Base-by-base conservation (phyloP, 2,888 invertebrate species). In the Diplazon laetatorius region DNA sequence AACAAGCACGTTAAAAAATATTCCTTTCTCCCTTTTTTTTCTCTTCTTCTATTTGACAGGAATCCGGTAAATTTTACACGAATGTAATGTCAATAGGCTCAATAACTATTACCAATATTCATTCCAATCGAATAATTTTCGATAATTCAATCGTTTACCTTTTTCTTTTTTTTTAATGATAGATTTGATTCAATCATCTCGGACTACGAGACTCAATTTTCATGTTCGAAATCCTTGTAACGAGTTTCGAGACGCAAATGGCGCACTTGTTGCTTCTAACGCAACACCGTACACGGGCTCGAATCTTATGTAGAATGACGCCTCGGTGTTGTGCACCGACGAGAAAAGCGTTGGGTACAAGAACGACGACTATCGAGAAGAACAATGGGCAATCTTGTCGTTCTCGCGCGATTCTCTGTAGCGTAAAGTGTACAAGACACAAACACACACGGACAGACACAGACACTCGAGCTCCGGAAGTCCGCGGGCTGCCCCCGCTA, bases 401-500 rank as follows among this genome's bases (percentile, higher is more conserved):
- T 90, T 90, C 89, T 87, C 90, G 88, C 85, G 86, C 80, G 84
- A 70, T 73, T 78, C 80, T 76, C 71, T 72, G 84, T 87, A 88
- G 85, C 89, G 87, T 88, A 87, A 87, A 87, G 85, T 30, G 20
- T 14, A 52, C 52, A 52, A 30, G 8, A 37, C 20, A 60, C 70
- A 52, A 16, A 76, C 46, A 69, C 30, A 30, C 30, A 30, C 30
- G 6, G 10, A 39, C 16, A 50, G 22, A 48, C 14, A 30, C n/a
- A 39, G 39, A 18, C 25, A 44, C 44, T 70, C 57, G 59, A 81
- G 68, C 72, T 85, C 86, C 89, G 90, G 91, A 90, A 89, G 88
- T 90, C 84, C 89, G 88, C 88, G 86, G 82, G 84, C 83, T 88
- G 87, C 89, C 86, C 86, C 81, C 83, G 84, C 86, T 90, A 90